phyloP scores from a whole-genome alignment of 2,888 invertebrate genomes.

The Heliconius cydno region DNA sequence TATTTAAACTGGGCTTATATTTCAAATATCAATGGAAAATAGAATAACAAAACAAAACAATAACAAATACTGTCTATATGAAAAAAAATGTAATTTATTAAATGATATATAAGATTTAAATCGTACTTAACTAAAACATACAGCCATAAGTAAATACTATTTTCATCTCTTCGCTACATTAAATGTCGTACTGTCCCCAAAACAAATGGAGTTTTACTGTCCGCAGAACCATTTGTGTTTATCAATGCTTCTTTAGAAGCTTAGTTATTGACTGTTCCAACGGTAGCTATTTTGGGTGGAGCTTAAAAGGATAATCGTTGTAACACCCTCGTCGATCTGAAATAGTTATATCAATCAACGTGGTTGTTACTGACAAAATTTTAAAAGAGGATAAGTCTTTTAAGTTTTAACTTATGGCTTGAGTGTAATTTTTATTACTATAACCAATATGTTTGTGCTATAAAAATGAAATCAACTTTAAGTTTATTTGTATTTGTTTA shows the following conservation, averaged over 20 bases:
- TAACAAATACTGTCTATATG: no score
- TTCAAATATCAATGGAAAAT: background rate
- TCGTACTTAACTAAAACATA: background rate
- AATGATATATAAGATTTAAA: background rate
- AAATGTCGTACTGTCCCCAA: constrained; percentile 30
- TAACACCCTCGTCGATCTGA: constrained; percentile 44
- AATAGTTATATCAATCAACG: constrained; percentile 45
- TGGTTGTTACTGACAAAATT: constrained; percentile 33
- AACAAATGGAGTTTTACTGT: constrained; percentile 38
- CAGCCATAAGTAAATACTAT: constrained; percentile 2
- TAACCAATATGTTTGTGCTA: background rate
- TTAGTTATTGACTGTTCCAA: constrained; percentile 47
- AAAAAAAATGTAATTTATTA: background rate
- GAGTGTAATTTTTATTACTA: constrained; percentile 5
- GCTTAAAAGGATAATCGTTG: constrained; percentile 49
- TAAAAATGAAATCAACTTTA: background rate
- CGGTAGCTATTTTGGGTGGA: constrained; percentile 47
- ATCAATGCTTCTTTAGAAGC: constrained; percentile 55
- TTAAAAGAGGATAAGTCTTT: constrained; percentile 34
- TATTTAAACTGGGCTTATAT: no score
- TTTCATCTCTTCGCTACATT: constrained; percentile 17
- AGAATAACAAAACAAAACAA: background rate
- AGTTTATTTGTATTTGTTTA: background rate
- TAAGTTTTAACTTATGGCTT: constrained; percentile 34
- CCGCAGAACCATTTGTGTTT: constrained; percentile 70